These are phyloP conservation scores for Antennarius maculatus DNA, from an alignment of 2,797 vertebrate genomes.

Conservation along the genomic window DNA sequence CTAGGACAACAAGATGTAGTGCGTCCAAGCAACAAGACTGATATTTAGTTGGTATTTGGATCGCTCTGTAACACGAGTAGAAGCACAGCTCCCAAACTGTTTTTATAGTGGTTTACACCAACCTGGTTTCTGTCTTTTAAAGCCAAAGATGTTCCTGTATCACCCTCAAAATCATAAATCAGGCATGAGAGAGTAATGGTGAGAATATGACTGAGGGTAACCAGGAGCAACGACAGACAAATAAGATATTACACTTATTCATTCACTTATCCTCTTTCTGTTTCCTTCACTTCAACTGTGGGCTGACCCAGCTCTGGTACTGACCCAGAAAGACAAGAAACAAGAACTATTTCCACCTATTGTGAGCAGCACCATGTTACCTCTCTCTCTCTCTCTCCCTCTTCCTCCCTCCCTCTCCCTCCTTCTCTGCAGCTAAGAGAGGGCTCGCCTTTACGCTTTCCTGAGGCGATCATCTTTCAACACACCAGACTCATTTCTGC, in stretches of 20 bases:
- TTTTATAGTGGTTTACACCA: slow-evolving; percentile 31
- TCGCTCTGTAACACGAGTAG: slow-evolving; percentile 11
- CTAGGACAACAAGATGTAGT: slow-evolving; percentile 27
- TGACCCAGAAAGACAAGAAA: slow-evolving; percentile 68
- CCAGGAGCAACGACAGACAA: slow-evolving; percentile 60
- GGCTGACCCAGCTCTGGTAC: slow-evolving; percentile 65
- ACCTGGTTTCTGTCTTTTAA: slow-evolving; percentile 44
- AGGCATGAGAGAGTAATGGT: slow-evolving; percentile 65
- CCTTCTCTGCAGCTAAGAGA: slow-evolving; percentile 37
- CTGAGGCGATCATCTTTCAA: slow-evolving; percentile 69
- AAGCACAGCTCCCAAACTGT: slow-evolving; percentile 24
- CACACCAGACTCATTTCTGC: slow-evolving; percentile 51
- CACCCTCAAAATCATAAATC: slow-evolving; percentile 66
- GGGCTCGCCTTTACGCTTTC: slow-evolving; percentile 42
- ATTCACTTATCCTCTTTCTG: slow-evolving; percentile 52
- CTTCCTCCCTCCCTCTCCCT: slow-evolving; percentile 9
- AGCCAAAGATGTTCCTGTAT: slow-evolving; percentile 52
- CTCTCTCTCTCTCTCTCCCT: slow-evolving; percentile 23
- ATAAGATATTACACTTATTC: slow-evolving; percentile 64
- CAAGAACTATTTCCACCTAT: slow-evolving; percentile 54
- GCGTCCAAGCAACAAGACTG: slow-evolving; percentile 35
- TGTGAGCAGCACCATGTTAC: slow-evolving; percentile 51
- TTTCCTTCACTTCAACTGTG: slow-evolving; percentile 50
- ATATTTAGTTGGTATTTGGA: slow-evolving; percentile 38
- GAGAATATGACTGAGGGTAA: slow-evolving; percentile 72